phyloP scores from a whole-genome alignment of 2,888 invertebrate genomes.

The Apocheima hispidaria region DNA sequence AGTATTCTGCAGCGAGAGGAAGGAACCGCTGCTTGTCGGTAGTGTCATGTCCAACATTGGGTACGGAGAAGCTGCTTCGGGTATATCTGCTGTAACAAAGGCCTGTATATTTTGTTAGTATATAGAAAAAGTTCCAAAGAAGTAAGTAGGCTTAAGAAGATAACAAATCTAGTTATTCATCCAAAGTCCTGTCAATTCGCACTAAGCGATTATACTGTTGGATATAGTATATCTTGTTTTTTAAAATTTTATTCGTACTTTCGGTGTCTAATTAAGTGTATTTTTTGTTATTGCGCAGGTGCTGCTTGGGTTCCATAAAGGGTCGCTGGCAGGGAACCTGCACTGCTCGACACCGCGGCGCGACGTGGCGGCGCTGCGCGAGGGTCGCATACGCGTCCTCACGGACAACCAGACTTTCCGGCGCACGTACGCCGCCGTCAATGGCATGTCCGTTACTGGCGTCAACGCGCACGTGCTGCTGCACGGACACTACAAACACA shows the following conservation, averaged over 20 bases:
- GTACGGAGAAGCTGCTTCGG: conserved; percentile 64
- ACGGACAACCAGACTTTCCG: conserved; percentile 83
- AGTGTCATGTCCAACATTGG: conserved; percentile 71
- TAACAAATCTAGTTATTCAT: too few species aligned
- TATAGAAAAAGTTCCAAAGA: too few species aligned
- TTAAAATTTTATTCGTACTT: too few species aligned
- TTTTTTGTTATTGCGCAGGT: conserved; percentile 55
- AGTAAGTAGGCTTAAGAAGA: too few species aligned
- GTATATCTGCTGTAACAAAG: conserved; percentile 85
- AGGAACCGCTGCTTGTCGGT: conserved; percentile 84
- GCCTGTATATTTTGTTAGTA: conserved; percentile 54
- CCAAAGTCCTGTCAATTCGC: too few species aligned
- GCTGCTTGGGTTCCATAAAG: conserved; percentile 87
- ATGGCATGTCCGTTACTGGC: conserved; percentile 62
- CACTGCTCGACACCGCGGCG: conserved; percentile 86
- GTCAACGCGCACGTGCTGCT: conserved; percentile 52
- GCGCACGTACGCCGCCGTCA: conserved; percentile 74
- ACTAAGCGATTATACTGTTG: too few species aligned
- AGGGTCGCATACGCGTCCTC: conserved; percentile 85
- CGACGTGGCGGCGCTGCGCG: conserved; percentile 74
- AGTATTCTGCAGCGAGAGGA: conserved; percentile 81
- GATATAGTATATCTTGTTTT: too few species aligned
- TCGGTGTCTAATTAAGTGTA: neutral
- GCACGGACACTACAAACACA: conserved; percentile 43
- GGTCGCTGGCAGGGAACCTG: conserved; percentile 89